Evolutionary conservation across 2,113 vertebrate genomes (phyloP).

Genomic region (Oreocharis arfaki): DNA sequence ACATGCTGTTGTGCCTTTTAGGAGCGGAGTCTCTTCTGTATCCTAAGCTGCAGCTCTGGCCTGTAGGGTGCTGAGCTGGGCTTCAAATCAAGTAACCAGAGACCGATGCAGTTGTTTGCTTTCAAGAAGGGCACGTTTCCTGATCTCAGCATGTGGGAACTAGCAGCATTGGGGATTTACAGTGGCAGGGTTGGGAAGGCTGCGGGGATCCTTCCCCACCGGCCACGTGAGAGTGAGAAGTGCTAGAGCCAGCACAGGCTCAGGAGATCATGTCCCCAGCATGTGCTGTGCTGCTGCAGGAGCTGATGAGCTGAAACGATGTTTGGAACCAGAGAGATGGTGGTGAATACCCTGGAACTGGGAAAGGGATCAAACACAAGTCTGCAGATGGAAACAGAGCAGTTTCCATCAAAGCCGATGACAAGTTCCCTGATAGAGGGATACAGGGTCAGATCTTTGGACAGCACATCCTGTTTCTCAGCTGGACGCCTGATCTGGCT

Average conservation of each 20-base stretch:
- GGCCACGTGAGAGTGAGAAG: not conserved
- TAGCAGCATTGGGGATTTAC: not conserved
- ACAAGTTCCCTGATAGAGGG: not conserved
- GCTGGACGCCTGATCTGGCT: not conserved
- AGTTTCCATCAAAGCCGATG: not conserved
- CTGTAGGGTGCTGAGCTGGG: not conserved
- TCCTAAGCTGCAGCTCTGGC: not conserved
- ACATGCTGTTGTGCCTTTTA: not conserved
- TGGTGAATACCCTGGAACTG: not conserved
- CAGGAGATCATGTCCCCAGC: not conserved
- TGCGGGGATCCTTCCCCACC: rapidly evolving
- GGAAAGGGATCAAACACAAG: not conserved
- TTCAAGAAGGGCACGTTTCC: not conserved
- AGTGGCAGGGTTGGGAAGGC: not conserved
- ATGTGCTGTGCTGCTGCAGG: no score
- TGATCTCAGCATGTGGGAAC: not conserved
- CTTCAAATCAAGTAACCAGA: not conserved
- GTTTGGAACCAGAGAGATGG: not conserved
- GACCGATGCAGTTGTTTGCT: not conserved
- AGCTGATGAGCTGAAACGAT: not conserved
- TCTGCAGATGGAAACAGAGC: not conserved
- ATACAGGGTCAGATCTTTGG: not conserved
- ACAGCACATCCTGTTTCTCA: not conserved
- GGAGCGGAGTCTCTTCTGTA: not conserved
- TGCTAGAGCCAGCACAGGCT: not conserved